Conservation (phyloP, 2,113 vertebrate species). For the Corvus cornix region DNA sequence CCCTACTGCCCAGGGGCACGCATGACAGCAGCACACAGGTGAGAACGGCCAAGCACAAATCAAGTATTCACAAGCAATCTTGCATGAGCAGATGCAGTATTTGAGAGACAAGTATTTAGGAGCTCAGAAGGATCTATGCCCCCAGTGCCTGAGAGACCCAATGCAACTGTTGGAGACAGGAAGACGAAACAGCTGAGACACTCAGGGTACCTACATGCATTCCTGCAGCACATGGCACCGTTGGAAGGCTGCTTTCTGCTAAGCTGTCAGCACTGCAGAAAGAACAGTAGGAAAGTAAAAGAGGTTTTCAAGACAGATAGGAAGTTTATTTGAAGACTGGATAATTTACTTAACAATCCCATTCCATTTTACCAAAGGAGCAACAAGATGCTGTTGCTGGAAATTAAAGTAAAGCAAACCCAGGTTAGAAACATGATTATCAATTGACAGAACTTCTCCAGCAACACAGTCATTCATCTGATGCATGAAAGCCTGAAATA, state of each 20-base stretch:
- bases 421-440: background rate
- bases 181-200: accelerated
- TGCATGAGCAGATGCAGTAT: background rate
- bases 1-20: accelerated
- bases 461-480: background rate
- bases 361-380: background rate
- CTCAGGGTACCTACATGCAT: accelerated
- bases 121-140: background rate
- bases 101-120: background rate
- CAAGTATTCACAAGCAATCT: background rate
- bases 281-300: background rate
- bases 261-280: background rate
- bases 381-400: background rate
- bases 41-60: background rate
- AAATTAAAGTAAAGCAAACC: background rate
- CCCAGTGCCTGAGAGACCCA: background rate
- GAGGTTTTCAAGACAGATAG: background rate
- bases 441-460: background rate
- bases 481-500: background rate
- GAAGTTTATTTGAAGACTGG: background rate
- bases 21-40: accelerated
- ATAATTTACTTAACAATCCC: background rate
- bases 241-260: background rate
- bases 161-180: accelerated
- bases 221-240: background rate